Evolutionary conservation across 2,113 vertebrate species (phyloP), one percentile per base, ranked within the genome.

Genomic region (Tragelaphus imberbis): DNA sequence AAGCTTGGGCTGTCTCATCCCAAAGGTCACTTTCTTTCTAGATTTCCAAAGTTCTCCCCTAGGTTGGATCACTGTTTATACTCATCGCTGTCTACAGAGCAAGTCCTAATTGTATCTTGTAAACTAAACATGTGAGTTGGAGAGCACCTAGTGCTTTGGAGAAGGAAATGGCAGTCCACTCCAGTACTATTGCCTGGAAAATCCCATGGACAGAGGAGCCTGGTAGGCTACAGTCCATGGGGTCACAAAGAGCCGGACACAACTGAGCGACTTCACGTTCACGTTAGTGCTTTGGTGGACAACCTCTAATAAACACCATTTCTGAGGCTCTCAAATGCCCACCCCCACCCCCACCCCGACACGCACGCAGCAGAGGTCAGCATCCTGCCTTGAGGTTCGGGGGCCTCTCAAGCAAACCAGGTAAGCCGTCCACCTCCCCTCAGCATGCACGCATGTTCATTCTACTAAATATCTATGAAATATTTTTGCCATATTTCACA

Each of bases 401-500:
- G 30, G 36, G 19, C 71, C 86, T 65, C 61, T 49, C 23, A 2
- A 1, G 40, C 12, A 5, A 53, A 7, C 44, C 30, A 13, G 25
- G 16, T 7, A 27, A 84, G 63, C 79, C 7, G 15, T 36, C 47
- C 11, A 7, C 19, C 61, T 84, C 0, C 30, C 36, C 33, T 28
- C 10, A 8, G 81, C 59, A 4, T 13, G 13, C 33, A 1, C 0
- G 1, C 6, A 0, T 17, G n/a, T 28, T 27, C 30, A 5, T 75
- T 17, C 7, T 30, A 65, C 33, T 71, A 49, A 49, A 49, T 49
- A 49, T 49, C 49, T 19, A 33, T 51, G 44, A 85, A 56, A 77
- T 47, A 40, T 0, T 33, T 53, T 49, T 47, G 63, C 59, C 68
- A n/a, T 0, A 36, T 89, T 89, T 75, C 30, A 49, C 82, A 36